Percentiles rank a stretch among this genome's conserved stretches.
These are phyloP conservation scores for Polydrusus pterygomalis DNA, from an alignment of 2,888 invertebrate genomes.

Conservation along the genomic window DNA sequence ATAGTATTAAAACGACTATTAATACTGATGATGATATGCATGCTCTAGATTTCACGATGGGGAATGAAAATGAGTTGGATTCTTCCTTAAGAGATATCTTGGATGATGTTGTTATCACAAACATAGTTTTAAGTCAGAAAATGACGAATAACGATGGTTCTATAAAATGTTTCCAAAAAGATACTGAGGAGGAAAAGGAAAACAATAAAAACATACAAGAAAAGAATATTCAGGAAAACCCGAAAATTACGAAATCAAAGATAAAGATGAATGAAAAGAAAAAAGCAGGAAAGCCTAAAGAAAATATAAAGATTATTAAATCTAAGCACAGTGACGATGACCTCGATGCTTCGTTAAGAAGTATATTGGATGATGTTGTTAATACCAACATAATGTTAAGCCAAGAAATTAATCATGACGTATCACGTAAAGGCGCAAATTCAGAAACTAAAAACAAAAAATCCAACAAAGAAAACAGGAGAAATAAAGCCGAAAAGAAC, in stretches of 20 bases:
- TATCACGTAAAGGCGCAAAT: too few relatives aligned
- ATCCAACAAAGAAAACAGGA: background rate
- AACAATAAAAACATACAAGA: background rate
- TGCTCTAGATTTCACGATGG: background rate
- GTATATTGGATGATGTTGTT: constrained; percentile 13
- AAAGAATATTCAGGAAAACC: background rate
- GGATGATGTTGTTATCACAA: constrained; percentile 3
- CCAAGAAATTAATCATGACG: background rate
- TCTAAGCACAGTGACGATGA: background rate
- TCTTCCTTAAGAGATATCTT: background rate
- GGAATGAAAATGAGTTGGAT: background rate
- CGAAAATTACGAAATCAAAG: background rate
- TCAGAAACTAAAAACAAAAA: background rate
- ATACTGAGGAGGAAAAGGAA: background rate
- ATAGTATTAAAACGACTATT: background rate
- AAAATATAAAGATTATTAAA: too few relatives aligned
- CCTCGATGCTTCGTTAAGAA: background rate
- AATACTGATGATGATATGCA: background rate
- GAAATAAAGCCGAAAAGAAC: background rate
- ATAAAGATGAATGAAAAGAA: too few relatives aligned
- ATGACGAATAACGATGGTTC: background rate
- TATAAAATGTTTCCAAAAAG: background rate
- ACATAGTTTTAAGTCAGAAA: constrained; percentile 18
- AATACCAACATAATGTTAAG: constrained; percentile 8
- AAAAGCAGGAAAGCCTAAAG: too few relatives aligned